These are phyloP conservation scores for Hofmannophila pseudospretella DNA, from an alignment of 2,888 invertebrate species.

Conservation along the genomic window DNA sequence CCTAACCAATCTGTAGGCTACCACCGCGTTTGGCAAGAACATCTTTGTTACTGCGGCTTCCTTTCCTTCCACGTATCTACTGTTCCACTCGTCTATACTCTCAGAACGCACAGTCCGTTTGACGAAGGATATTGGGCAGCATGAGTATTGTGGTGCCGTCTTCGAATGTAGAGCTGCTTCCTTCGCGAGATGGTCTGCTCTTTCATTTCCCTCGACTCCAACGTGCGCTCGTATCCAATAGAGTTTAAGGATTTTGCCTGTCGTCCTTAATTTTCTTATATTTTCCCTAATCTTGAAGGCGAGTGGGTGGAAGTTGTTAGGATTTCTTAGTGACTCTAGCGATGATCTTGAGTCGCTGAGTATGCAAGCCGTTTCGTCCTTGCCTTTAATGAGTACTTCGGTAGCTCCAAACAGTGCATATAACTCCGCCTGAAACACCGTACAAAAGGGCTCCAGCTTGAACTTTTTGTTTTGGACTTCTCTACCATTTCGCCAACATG, in stretches of 20 bases:
- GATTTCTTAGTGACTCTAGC: background rate
- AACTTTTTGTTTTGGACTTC: background rate
- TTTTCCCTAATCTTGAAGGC: background rate
- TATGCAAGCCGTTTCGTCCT: background rate
- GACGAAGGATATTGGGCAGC: constrained; percentile 9
- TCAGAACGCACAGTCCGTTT: background rate
- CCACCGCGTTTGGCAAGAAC: background rate
- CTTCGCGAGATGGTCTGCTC: constrained; percentile 13
- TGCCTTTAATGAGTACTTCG: background rate
- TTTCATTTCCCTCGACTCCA: constrained; percentile 11
- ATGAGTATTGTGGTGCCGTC: constrained; percentile 6
- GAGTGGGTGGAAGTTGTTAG: background rate
- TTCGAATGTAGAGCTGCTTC: background rate
- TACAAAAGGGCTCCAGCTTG: background rate
- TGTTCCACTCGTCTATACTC: background rate
- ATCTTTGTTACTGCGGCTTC: background rate
- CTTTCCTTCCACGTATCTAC: constrained; percentile 3
- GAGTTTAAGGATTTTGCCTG: background rate
- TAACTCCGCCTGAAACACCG: background rate
- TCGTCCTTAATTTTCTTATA: background rate
- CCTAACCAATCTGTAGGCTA: background rate
- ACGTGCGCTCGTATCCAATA: constrained; percentile 16
- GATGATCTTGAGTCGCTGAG: background rate
- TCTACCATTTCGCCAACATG: background rate
- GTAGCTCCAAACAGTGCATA: background rate